phyloP scores from a whole-genome alignment of 2,113 vertebrate genomes.

The Dasypus novemcinctus region DNA sequence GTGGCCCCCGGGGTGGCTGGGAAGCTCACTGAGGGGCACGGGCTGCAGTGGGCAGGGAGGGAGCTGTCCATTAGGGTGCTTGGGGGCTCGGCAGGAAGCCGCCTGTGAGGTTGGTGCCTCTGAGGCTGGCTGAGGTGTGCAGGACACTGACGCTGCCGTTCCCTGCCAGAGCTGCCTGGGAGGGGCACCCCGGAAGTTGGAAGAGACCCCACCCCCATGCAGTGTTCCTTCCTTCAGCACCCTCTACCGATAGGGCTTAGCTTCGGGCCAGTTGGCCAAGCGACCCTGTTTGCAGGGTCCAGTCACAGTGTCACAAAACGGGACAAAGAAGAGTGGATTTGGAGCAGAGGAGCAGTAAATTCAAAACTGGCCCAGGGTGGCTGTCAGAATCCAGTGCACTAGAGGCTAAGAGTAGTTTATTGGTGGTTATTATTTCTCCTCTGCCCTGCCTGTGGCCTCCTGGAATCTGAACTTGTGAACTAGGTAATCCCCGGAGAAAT shows the following conservation, averaged over 20 bases:
- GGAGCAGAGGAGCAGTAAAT: rapidly evolving
- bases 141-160: rapidly evolving
- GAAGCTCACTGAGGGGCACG: neutral
- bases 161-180: rapidly evolving
- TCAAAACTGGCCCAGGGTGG: neutral
- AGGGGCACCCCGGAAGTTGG: rapidly evolving
- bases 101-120: neutral
- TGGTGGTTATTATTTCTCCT: neutral
- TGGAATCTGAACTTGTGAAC: neutral
- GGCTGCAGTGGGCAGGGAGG: neutral
- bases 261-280: neutral
- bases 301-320: rapidly evolving
- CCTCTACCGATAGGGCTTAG: neutral
- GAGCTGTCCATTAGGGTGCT: no score
- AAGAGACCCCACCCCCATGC: neutral
- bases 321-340: rapidly evolving
- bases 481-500: neutral
- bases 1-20: neutral
- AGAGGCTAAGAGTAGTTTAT: neutral
- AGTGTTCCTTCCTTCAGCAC: neutral
- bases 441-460: no score
- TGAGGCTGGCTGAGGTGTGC: neutral
- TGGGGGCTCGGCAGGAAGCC: no score
- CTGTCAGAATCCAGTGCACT: neutral
- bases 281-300: rapidly evolving